Evolutionary conservation across 2,113 vertebrate species (phyloP).

Genomic region (Tachysurus vachellii): DNA sequence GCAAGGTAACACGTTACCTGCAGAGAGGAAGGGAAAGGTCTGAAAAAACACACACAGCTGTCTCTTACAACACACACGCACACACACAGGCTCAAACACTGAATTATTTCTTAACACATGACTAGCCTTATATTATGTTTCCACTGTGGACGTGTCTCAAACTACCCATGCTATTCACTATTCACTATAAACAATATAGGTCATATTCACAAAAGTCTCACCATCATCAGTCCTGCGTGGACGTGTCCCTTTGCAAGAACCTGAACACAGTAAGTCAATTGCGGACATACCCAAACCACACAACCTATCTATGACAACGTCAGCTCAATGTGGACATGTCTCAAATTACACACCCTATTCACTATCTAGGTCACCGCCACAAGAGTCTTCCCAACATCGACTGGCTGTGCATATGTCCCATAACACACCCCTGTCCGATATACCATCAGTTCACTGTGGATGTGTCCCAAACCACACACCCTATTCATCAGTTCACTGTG

Average conservation of each 20-base stretch:
- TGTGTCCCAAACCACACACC: no score
- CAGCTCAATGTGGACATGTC: not conserved
- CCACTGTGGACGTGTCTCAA: not conserved
- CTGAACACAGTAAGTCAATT: not conserved
- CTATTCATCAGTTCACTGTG: no score
- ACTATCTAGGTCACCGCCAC: not conserved
- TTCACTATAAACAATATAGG: not conserved
- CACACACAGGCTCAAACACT: not conserved
- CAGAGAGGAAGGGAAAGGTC: conserved; percentile 33
- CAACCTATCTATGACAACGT: not conserved
- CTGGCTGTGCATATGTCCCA: not conserved
- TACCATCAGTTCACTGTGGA: not conserved
- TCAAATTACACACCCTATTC: not conserved
- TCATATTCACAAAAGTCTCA: not conserved
- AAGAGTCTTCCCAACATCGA: not conserved
- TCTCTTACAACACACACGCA: conserved; percentile 7
- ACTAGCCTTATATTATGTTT: not conserved
- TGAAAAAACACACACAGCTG: conserved; percentile 27
- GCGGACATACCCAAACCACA: not conserved
- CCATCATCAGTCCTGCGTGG: not conserved
- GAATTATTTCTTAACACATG: not conserved
- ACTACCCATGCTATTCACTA: not conserved
- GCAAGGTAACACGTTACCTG: conserved; percentile 39
- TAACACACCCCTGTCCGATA: not conserved
- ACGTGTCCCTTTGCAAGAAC: not conserved